These are phyloP conservation scores for Leptobrachium leishanense DNA, from an alignment of 2,113 vertebrate genomes.

Conservation along the genomic window DNA sequence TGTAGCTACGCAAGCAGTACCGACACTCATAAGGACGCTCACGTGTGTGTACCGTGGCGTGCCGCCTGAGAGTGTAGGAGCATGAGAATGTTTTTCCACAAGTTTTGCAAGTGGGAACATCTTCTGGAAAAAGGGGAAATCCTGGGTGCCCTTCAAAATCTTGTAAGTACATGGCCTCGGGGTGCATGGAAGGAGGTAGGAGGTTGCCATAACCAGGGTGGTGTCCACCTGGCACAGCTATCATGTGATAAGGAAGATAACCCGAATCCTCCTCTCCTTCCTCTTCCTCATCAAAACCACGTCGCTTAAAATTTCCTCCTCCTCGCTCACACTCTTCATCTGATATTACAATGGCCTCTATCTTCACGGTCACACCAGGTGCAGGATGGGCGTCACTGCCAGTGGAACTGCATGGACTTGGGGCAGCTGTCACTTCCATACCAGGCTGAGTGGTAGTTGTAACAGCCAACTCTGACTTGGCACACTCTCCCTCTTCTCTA, in stretches of 20 bases:
- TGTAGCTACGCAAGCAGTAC: slow-evolving; percentile 91
- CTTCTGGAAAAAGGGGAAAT: slow-evolving; percentile 79
- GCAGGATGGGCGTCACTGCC: slow-evolving; percentile 58
- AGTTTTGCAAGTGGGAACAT: slow-evolving; percentile 86
- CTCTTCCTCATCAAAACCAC: slow-evolving; percentile 31
- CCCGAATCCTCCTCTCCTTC: slow-evolving; percentile 49
- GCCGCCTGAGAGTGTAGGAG: slow-evolving; percentile 85
- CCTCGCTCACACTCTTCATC: slow-evolving; percentile 78
- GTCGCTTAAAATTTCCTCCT: slow-evolving; percentile 27
- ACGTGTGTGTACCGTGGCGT: slow-evolving; percentile 89
- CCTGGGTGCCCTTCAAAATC: slow-evolving; percentile 74
- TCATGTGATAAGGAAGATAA: slow-evolving; percentile 63
- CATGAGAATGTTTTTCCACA: slow-evolving; percentile 94
- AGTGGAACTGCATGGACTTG: slow-evolving; percentile 87
- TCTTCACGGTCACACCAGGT: slow-evolving; percentile 68
- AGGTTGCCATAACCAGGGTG: slow-evolving; percentile 58
- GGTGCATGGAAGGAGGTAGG: slow-evolving; percentile 53
- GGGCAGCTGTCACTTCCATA: slow-evolving; percentile 68
- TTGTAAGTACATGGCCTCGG: slow-evolving; percentile 73
- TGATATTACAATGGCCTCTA: slow-evolving; percentile 90
- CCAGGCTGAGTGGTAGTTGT: slow-evolving; percentile 82
- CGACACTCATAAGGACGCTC: slow-evolving; percentile 89
- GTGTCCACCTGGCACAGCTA: slow-evolving; percentile 58
- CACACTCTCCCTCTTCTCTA: slow-evolving; percentile 36
- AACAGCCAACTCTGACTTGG: slow-evolving; percentile 42